Conservation (phyloP, 53 echinoderm and acorn worm species). For the Echinometra lucunter region DNA sequence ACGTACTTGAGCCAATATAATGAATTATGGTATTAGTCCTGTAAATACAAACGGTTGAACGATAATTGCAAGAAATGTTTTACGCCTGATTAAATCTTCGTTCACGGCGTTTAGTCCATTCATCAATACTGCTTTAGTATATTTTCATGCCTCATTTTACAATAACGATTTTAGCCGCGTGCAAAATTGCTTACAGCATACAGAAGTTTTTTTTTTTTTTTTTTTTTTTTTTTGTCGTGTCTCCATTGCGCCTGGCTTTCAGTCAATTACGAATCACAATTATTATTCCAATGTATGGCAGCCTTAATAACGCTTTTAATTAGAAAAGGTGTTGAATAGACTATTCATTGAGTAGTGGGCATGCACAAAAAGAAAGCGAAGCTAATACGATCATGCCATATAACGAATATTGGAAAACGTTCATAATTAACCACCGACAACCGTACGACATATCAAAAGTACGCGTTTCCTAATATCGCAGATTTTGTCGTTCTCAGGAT, state of each 20-base stretch:
- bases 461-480: not conserved
- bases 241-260: not conserved
- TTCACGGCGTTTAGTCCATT: not conserved
- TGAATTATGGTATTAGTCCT: conserved; percentile 11
- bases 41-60: not conserved
- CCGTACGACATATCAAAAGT: not conserved
- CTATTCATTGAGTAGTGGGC: not conserved
- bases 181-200: not conserved
- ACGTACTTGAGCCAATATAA: not conserved
- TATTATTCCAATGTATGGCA: not conserved
- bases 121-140: not conserved
- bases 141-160: conserved; percentile 26
- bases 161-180: conserved; percentile 23
- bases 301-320: not conserved
- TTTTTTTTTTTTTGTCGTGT: not conserved
- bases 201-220: not conserved
- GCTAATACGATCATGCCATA: not conserved
- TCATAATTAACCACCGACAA: not conserved
- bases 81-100: not conserved
- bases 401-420: conserved; percentile 10
- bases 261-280: conserved; percentile 2
- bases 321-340: not conserved
- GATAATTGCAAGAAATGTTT: conserved; percentile 12
- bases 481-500: not conserved
- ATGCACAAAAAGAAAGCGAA: not conserved